These are phyloP conservation scores for Cephalopterus ornatus DNA, from an alignment of 2,113 vertebrate species.

Conservation along the genomic window DNA sequence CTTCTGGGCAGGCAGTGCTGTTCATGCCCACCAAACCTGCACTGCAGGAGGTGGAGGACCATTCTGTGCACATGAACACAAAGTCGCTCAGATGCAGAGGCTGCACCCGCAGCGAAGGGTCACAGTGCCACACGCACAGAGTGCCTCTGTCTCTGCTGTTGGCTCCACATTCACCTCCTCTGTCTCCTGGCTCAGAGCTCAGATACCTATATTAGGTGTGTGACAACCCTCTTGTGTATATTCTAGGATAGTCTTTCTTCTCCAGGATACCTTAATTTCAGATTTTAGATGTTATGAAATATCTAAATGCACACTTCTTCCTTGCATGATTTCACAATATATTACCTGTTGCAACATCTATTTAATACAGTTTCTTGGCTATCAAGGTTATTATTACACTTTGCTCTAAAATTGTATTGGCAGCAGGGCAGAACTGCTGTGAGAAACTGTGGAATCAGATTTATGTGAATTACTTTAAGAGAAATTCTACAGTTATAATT, in stretches of 20 bases:
- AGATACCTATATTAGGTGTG: background rate
- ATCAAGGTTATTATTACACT: background rate
- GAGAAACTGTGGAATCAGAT: background rate
- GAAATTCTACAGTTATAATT: background rate
- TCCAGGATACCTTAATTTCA: background rate
- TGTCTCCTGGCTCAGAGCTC: background rate
- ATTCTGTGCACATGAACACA: fast-evolving
- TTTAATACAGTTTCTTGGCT: background rate
- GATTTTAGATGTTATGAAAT: background rate
- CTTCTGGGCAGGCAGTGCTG: fast-evolving
- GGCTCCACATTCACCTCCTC: background rate
- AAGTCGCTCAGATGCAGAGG: background rate
- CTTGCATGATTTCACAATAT: background rate
- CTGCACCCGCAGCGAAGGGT: background rate
- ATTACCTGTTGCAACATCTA: background rate
- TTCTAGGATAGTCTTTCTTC: background rate
- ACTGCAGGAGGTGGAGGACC: background rate
- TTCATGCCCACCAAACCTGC: fast-evolving
- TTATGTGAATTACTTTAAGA: background rate
- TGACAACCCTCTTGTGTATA: background rate
- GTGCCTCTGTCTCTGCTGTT: background rate
- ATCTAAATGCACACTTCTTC: background rate
- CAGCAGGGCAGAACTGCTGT: background rate
- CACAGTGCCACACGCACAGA: background rate
- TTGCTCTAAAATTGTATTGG: background rate